phyloP scores from a whole-genome alignment of 2,113 vertebrate species.

The Azemiops feae region DNA sequence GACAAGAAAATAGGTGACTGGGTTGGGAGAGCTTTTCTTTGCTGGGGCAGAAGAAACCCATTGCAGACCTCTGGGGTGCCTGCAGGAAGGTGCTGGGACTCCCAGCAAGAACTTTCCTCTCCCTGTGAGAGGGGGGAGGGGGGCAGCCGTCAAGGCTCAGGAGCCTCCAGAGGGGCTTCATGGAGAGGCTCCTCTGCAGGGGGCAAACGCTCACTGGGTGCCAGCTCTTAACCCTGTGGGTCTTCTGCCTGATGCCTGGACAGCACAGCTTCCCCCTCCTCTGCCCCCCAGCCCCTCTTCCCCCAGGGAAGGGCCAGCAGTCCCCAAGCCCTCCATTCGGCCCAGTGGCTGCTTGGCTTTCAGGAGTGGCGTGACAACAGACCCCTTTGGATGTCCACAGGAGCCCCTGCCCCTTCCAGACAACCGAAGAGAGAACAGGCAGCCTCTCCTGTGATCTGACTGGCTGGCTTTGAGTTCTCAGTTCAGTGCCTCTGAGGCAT shows the following conservation, averaged over 20 bases:
- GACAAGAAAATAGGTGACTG: conserved; percentile 78
- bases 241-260: not conserved
- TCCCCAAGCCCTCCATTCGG: not conserved
- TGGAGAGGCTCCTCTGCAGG: no score
- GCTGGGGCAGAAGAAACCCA: conserved; percentile 74
- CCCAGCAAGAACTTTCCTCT: conserved; percentile 56
- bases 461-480: no score
- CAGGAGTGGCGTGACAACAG: no score
- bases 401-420: no score
- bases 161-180: no score
- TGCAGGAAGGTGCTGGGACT: conserved; percentile 10
- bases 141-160: conserved; percentile 70
- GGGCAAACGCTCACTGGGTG: no score
- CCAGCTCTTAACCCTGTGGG: no score
- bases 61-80: conserved; percentile 53
- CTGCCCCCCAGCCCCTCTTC: not conserved
- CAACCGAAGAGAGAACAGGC: no score
- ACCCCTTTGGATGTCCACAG: no score
- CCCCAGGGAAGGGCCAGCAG: not conserved
- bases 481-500: no score
- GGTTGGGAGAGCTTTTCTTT: conserved; percentile 65
- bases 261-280: not conserved
- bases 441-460: no score
- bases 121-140: conserved; percentile 60
- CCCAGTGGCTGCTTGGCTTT: no score